Evolutionary conservation across 2,113 vertebrate genomes (phyloP).

Genomic region (Petroica traversi): DNA sequence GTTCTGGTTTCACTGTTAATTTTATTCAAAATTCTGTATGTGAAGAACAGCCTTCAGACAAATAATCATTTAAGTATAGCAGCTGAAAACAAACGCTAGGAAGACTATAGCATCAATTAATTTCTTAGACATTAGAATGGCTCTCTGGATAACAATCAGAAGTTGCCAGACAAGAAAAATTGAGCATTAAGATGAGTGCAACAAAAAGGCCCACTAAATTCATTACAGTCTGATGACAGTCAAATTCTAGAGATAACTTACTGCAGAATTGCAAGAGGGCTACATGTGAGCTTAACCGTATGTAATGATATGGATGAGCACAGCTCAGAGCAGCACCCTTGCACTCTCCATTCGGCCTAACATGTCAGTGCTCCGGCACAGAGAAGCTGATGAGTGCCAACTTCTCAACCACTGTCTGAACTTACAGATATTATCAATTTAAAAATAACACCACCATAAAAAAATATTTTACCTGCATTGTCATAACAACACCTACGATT

Average conservation of each 20-base stretch:
- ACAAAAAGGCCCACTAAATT: not conserved
- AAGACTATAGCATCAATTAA: not conserved
- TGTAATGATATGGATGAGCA: not conserved
- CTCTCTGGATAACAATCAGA: conserved; percentile 1
- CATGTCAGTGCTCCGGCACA: not conserved
- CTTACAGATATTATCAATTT: not conserved
- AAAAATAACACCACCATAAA: not conserved
- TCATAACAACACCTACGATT: not conserved
- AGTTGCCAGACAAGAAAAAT: not conserved
- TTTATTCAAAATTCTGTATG: not conserved
- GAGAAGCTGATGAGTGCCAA: not conserved
- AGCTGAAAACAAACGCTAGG: not conserved
- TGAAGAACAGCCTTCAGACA: not conserved
- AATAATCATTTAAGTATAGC: not conserved
- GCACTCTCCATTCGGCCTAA: not conserved
- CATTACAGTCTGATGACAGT: not conserved
- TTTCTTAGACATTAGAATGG: not conserved
- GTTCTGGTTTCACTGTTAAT: not conserved
- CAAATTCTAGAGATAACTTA: not conserved
- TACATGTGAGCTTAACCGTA: not conserved
- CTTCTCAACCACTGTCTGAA: not conserved
- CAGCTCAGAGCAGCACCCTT: not conserved
- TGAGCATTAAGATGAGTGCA: not conserved
- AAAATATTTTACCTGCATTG: not conserved
- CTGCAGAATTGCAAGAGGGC: not conserved